Conservation (phyloP, 2,888 invertebrate species). For the Aricia artaxerxes region DNA sequence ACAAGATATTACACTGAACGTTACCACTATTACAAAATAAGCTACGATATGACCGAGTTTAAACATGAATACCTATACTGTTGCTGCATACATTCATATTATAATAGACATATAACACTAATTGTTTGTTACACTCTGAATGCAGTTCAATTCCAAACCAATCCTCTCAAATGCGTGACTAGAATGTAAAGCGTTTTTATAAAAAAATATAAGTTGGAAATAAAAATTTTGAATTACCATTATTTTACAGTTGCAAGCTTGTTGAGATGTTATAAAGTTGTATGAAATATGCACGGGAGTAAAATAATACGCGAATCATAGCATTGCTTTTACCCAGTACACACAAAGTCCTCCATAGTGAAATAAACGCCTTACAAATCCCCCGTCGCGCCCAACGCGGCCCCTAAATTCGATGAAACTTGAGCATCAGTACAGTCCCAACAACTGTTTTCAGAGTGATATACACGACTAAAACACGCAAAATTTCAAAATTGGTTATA, state of each 20-base stretch:
- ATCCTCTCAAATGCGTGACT: slow-evolving; percentile 42
- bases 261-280: not conserved
- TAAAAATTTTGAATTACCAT: not conserved
- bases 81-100: slow-evolving; percentile 40
- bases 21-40: slow-evolving; percentile 37
- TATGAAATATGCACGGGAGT: not conserved
- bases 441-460: slow-evolving; percentile 51
- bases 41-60: slow-evolving; percentile 36
- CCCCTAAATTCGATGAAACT: slow-evolving; percentile 47
- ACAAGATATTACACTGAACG: slow-evolving; percentile 25
- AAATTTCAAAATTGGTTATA: slow-evolving; percentile 40
- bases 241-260: not conserved
- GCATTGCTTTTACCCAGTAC: not conserved
- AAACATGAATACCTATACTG: slow-evolving; percentile 34
- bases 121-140: slow-evolving; percentile 51
- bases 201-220: slow-evolving; percentile 10
- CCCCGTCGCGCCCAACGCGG: slow-evolving; percentile 41
- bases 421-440: slow-evolving; percentile 44
- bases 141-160: slow-evolving; percentile 48
- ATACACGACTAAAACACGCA: slow-evolving; percentile 42
- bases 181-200: slow-evolving; percentile 44
- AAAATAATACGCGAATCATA: not conserved
- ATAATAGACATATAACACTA: slow-evolving; percentile 48
- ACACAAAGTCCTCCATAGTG: not conserved
- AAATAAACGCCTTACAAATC: slow-evolving; percentile 42